Evolutionary conservation across 2,888 invertebrate species (phyloP).

Genomic region (Eupithecia tripunctaria): DNA sequence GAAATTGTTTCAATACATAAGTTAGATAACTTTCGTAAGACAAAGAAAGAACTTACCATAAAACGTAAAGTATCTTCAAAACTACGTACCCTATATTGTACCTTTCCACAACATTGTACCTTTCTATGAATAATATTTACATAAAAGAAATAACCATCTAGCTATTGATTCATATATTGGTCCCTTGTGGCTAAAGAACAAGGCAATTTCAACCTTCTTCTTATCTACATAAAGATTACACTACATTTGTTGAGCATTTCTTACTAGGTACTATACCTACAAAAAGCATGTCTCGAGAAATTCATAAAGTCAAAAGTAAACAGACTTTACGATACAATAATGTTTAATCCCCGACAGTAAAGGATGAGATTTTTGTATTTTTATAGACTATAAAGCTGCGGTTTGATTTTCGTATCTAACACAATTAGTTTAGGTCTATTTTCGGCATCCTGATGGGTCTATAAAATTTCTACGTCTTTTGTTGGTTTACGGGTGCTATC

Average conservation of each 20-base stretch:
- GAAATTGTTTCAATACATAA: neutral
- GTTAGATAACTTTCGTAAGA: neutral
- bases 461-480: neutral
- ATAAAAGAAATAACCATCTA: conserved; percentile 17
- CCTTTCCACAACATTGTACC: neutral
- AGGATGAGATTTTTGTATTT: conserved; percentile 55
- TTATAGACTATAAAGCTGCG: conserved; percentile 55
- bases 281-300: conserved; percentile 30
- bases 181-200: neutral
- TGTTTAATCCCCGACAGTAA: conserved; percentile 55
- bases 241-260: neutral
- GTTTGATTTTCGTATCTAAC: conserved; percentile 36
- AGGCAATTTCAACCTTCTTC: neutral
- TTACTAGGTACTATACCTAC: neutral
- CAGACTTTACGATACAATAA: conserved; percentile 59
- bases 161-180: conserved; percentile 13
- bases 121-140: conserved; percentile 21
- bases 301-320: conserved; percentile 41
- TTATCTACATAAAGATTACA: neutral
- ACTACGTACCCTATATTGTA: neutral
- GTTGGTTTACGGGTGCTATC: neutral
- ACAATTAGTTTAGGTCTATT: conserved; percentile 32
- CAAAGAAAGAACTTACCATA: neutral
- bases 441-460: neutral
- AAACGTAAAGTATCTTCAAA: neutral